Percentiles rank a stretch among this genome's conserved stretches.
These are phyloP conservation scores for Muschampia plurimacula DNA, from an alignment of 2,888 invertebrate species.

Conservation along the genomic window DNA sequence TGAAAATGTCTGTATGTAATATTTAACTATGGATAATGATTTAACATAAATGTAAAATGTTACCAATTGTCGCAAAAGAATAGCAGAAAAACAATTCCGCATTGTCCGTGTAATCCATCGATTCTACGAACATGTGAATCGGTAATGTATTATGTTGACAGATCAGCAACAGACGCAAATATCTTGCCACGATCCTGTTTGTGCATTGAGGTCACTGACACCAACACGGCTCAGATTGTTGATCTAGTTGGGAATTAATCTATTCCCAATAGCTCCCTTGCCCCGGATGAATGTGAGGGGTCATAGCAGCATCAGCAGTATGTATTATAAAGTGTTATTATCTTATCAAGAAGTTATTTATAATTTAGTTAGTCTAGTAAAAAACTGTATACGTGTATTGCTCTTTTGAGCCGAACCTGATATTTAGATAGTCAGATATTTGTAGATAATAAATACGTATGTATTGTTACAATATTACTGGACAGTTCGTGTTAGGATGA, in stretches of 20 bases:
- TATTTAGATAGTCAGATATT: no score
- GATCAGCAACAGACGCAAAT: slow-evolving; percentile 11
- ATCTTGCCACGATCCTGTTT: slow-evolving; percentile 11
- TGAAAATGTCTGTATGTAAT: background rate
- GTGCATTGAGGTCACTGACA: background rate
- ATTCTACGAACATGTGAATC: background rate
- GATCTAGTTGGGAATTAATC: background rate
- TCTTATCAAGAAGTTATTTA: no score
- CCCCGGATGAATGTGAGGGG: no score
- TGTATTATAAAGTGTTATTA: no score
- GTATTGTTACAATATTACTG: no score
- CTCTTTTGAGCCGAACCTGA: no score
- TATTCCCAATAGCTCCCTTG: background rate
- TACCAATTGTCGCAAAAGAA: background rate
- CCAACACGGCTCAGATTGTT: background rate
- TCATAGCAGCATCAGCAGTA: no score
- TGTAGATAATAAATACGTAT: no score
- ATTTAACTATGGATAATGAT: no score
- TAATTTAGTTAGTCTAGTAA: no score
- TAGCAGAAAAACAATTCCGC: background rate
- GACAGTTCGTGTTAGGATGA: no score
- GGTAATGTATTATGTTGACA: slow-evolving; percentile 5
- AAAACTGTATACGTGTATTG: no score
- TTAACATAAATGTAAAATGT: background rate
- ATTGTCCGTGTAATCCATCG: background rate